A percentile compares a stretch with the other conserved stretches of the same genome.
These are phyloP conservation scores for Elephas maximus DNA, from an alignment of 2,113 vertebrate genomes.

Conservation along the genomic window DNA sequence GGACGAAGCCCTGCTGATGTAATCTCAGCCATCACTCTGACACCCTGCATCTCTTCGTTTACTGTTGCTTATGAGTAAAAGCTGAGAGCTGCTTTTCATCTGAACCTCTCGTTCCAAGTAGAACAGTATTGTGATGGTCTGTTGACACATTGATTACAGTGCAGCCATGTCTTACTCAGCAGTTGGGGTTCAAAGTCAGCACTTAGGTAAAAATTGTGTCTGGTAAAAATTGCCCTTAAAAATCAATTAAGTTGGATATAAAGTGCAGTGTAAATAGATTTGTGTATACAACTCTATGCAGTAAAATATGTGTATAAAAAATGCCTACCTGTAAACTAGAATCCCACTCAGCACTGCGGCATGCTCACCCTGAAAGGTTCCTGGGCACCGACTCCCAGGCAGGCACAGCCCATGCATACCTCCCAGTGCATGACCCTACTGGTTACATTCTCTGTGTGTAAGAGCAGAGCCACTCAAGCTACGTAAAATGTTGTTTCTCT, in stretches of 20 bases:
- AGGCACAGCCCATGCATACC: not conserved
- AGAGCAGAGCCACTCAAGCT: not conserved
- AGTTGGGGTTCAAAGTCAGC: conserved; percentile 35
- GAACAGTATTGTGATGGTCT: not conserved
- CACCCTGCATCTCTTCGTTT: not conserved
- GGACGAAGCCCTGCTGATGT: not conserved
- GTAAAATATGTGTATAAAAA: not conserved
- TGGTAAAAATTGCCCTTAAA: not conserved
- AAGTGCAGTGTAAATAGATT: not conserved
- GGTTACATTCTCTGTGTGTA: not conserved
- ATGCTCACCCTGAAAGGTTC: not conserved
- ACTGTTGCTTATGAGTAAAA: not conserved
- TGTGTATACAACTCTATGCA: not conserved
- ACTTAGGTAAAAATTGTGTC: not conserved
- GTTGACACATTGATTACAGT: not conserved
- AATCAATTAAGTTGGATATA: not conserved
- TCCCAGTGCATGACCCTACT: not conserved
- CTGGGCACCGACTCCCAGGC: not conserved
- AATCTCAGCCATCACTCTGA: not conserved
- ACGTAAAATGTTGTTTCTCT: not conserved
- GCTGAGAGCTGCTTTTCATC: not conserved
- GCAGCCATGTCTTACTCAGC: not conserved
- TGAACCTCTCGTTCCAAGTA: not conserved
- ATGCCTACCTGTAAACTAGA: not conserved
- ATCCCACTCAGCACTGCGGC: not conserved